Evolutionary conservation across 2,113 vertebrate species (phyloP).

Genomic region (Sprattus sprattus): DNA sequence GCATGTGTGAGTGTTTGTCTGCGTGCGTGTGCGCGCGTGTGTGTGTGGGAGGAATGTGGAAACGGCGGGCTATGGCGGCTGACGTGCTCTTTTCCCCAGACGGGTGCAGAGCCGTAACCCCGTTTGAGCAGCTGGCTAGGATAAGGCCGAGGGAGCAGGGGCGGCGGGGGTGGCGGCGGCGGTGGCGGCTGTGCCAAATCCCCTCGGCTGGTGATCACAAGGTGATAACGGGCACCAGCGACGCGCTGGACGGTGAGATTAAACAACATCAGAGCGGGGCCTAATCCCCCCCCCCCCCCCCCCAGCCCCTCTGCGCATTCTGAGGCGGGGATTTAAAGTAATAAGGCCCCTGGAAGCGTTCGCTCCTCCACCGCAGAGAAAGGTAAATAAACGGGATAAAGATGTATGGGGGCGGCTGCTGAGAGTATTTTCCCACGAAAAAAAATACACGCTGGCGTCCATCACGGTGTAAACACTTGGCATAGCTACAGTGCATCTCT

Average conservation of each 20-base stretch:
- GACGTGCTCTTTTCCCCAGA: slow-evolving; percentile 24
- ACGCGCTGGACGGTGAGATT: slow-evolving; percentile 61
- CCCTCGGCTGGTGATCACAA: slow-evolving; percentile 60
- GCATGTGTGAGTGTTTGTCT: background rate
- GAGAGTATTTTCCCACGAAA: slow-evolving; percentile 18
- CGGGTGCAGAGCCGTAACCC: slow-evolving; percentile 15
- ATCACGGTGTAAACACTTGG: slow-evolving; percentile 8
- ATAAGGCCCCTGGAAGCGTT: slow-evolving; percentile 52
- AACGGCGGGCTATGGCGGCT: background rate
- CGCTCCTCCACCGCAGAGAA: slow-evolving; percentile 46
- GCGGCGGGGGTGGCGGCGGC: slow-evolving; percentile 44
- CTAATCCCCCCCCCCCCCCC: slow-evolving; percentile 54
- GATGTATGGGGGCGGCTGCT: slow-evolving; percentile 11
- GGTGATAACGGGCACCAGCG: slow-evolving; percentile 62
- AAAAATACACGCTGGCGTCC: background rate
- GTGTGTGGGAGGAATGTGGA: slow-evolving; percentile 22
- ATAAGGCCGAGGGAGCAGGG: slow-evolving; percentile 49
- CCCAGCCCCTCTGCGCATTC: slow-evolving; percentile 45
- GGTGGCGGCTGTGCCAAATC: slow-evolving; percentile 42
- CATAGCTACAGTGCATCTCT: background rate
- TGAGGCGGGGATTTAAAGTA: slow-evolving; percentile 59
- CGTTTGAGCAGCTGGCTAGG: slow-evolving; percentile 59
- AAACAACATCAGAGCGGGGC: slow-evolving; percentile 67
- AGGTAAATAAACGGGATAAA: slow-evolving; percentile 22
- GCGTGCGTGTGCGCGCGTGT: background rate